Conservation (phyloP, 2,888 invertebrate genomes). For the Scaptomyza polygonia region DNA sequence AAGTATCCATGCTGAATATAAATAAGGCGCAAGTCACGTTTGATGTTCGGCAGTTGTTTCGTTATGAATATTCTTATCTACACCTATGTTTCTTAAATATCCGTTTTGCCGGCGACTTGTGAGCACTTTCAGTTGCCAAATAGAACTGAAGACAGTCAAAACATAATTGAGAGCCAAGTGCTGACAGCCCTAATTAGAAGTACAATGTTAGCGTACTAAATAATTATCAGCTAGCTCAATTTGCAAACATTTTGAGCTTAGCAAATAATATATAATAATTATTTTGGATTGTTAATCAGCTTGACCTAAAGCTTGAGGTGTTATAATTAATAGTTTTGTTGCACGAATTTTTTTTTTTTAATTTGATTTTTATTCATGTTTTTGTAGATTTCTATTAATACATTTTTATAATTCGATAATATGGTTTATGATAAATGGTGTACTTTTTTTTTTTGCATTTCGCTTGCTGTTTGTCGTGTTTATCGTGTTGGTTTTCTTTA, state of each 20-base stretch:
- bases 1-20: conserved; percentile 57
- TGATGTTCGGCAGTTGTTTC: conserved; percentile 2
- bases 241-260: conserved; percentile 15
- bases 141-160: conserved; percentile 55
- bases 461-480: conserved; percentile 58
- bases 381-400: conserved; percentile 64
- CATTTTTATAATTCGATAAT: conserved; percentile 72
- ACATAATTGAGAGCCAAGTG: conserved; percentile 27
- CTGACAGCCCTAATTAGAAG: conserved; percentile 50
- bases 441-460: conserved; percentile 45
- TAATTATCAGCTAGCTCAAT: conserved; percentile 35
- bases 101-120: conserved; percentile 31
- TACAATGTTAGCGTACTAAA: conserved; percentile 49
- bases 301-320: conserved; percentile 53
- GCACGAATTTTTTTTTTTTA: conserved; percentile 37
- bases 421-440: conserved; percentile 55
- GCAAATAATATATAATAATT: conserved; percentile 7
- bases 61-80: conserved; percentile 6
- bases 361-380: conserved; percentile 71
- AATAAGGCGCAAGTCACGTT: conserved; percentile 37
- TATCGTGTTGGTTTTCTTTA: conserved; percentile 30
- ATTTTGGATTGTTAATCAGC: conserved; percentile 30
- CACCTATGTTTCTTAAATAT: neutral
- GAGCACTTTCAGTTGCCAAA: conserved; percentile 56
- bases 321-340: neutral